These are phyloP conservation scores for Falco novaeseelandiae DNA, from an alignment of 2,797 vertebrate species.

Conservation along the genomic window DNA sequence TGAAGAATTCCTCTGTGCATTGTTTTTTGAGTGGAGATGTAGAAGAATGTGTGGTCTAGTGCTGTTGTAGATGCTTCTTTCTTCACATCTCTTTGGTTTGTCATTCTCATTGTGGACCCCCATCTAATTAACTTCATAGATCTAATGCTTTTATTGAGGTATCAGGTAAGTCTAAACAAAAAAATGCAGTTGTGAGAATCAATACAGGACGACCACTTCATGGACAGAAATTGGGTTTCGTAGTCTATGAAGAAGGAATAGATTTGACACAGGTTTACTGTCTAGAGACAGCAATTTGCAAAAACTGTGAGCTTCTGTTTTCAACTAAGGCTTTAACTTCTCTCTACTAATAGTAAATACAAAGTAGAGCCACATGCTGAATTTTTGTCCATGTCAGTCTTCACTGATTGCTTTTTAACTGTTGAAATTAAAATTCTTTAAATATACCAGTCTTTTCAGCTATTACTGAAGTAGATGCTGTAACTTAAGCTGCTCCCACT, in stretches of 20 bases:
- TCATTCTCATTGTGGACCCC: background rate
- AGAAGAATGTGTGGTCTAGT: background rate
- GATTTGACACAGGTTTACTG: background rate
- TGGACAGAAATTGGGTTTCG: background rate
- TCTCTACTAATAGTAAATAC: background rate
- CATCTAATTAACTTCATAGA: background rate
- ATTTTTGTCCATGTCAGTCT: background rate
- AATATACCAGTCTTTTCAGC: background rate
- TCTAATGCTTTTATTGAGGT: background rate
- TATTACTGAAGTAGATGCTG: background rate
- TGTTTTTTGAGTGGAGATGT: background rate
- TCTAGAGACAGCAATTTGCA: background rate
- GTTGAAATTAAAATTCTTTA: background rate
- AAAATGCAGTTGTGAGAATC: background rate
- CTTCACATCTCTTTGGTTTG: background rate
- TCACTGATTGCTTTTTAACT: background rate
- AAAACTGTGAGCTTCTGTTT: background rate
- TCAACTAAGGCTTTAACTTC: background rate
- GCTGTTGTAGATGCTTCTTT: background rate
- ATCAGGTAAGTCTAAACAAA: background rate
- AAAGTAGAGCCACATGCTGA: background rate
- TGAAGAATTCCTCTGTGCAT: background rate
- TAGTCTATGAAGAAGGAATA: background rate
- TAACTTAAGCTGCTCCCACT: background rate
- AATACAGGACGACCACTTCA: background rate